Base-by-base conservation (phyloP, 1,140 invertebrate species). In the Rhizoglyphus robini region DNA sequence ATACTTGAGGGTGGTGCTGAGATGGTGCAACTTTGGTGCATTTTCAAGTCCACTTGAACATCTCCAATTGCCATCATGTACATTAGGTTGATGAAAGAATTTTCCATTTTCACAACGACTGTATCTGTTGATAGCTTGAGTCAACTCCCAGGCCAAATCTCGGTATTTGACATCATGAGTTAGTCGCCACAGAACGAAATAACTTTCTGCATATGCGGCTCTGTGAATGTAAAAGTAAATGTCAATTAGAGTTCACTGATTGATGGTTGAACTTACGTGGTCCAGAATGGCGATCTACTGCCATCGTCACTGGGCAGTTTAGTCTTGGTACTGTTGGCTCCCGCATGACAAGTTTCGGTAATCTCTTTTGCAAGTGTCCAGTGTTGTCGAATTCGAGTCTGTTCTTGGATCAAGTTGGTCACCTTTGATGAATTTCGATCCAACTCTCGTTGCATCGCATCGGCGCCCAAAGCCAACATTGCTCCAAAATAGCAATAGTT, bases 111-210 rank as follows among this genome's bases (percentile, higher is more conserved):
- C 88, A 31, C 88, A 88, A 69, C 88, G 82, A 74, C 94, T 98
- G 76, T 96, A 81, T 74, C 88, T 93, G 76, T 98, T 92, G 64
- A 99, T 76, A 0, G 94, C 92, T 83, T 90, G 82, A 0, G 90
- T 88, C 31, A 88, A 90, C 74, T 96, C 90, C 95, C 95, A 99
- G 2, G 88, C 94, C 94, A 94, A 98, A 67, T 98, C 91, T 67
- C 94, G 80, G 76, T 97, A 97, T 74, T 92, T 95, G 65, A 86
- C 86, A 73, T 99, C 88, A 74, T 96, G 92, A 31, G 96, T 98
- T 25, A 96, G 77, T 65, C 94, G 81, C 89, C 93, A 98, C 80
- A 98, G 81, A 70, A 94, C 84, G 77, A 97, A 97, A 78, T 96
- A 96, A 58, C 89, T 90, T 78, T 99, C 96, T 70, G 98, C 83